Evolutionary conservation across 1,140 invertebrate genomes (phyloP), one percentile per base, ranked within the genome.

Genomic region (Nilaparvata lugens): DNA sequence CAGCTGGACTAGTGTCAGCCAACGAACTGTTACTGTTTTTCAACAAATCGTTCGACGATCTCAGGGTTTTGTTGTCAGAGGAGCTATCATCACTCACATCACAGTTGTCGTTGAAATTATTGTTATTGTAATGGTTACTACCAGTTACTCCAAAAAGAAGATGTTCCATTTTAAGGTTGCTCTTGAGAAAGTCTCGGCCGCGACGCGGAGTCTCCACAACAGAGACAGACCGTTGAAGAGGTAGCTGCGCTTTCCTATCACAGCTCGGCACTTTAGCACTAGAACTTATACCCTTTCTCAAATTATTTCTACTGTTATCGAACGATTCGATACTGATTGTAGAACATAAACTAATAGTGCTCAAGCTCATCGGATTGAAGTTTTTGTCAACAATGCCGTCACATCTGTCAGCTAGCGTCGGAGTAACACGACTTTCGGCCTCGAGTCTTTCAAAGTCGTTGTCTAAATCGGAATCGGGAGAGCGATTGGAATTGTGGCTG

Each of bases 261-360:
- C 5, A 23, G n/a, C 60, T 51, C 19, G 35, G 48, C 57, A 18
- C 31, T 25, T 56, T 64, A 56, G 18, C 40, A 35, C 43, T 59
- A n/a, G 9, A 25, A 23, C 28, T 51, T n/a, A 51, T 35, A 4
- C 61, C 45, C 28, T 35, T 58, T 40, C 25, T 53, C 21, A 59
- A 25, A 9, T 53, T 24, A 54, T 62, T 65, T 31, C 52, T 60
- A 42, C 64, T 65, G 43, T 35, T 61, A 23, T 67, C 66, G 11
- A 64, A 55, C 11, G 67, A 66, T 51, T 69, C 68, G 18, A 69
- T 61, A 61, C 66, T 68, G n/a, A 76, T 65, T 24, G 74, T 72
- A 0, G 76, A 78, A 61, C 70, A 76, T 1, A 78, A 61, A 61
- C 76, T 78, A 4, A 77, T 65, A 59, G 70, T 76, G 52, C 76